These are phyloP conservation scores for Drymonia ruficornis DNA, from an alignment of 2,888 invertebrate genomes.

Conservation along the genomic window DNA sequence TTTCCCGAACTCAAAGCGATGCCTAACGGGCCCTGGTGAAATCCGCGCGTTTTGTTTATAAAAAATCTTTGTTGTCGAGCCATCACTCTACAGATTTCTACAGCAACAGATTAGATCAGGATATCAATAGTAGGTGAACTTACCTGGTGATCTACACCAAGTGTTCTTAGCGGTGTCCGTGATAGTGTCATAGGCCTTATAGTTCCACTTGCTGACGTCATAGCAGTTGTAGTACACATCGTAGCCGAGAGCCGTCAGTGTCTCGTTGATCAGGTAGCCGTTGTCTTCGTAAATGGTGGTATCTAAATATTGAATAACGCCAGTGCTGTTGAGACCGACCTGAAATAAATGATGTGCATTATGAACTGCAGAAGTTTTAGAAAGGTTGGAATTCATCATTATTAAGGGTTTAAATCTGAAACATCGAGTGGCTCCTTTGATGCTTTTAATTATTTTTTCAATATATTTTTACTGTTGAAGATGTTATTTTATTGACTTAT, in stretches of 20 bases:
- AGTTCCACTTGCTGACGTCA: conserved; percentile 82
- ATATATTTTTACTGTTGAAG: too few species aligned
- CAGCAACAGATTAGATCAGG: neutral
- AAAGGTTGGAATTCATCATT: too few species aligned
- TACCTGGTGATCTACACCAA: conserved; percentile 86
- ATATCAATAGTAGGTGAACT: conserved; percentile 8
- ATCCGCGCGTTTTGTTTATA: too few species aligned
- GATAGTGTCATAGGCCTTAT: conserved; percentile 67
- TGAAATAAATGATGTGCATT: neutral
- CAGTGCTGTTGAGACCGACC: conserved; percentile 81
- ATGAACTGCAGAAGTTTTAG: too few species aligned
- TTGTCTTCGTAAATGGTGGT: conserved; percentile 75
- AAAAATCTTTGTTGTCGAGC: too few species aligned
- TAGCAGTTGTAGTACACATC: conserved; percentile 67
- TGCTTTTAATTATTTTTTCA: too few species aligned
- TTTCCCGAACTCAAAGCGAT: too few species aligned
- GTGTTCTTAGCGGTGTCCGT: conserved; percentile 88
- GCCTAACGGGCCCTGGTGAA: too few species aligned
- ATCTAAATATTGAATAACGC: conserved; percentile 86
- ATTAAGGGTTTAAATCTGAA: too few species aligned
- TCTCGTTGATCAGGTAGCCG: conserved; percentile 77
- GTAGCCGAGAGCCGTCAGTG: conserved; percentile 19
- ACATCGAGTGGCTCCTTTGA: too few species aligned
- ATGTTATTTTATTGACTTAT: too few species aligned
- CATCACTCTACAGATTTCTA: neutral